These are phyloP conservation scores for Pseudomugil gertrudae DNA, from an alignment of 2,797 vertebrate species.

Conservation along the genomic window DNA sequence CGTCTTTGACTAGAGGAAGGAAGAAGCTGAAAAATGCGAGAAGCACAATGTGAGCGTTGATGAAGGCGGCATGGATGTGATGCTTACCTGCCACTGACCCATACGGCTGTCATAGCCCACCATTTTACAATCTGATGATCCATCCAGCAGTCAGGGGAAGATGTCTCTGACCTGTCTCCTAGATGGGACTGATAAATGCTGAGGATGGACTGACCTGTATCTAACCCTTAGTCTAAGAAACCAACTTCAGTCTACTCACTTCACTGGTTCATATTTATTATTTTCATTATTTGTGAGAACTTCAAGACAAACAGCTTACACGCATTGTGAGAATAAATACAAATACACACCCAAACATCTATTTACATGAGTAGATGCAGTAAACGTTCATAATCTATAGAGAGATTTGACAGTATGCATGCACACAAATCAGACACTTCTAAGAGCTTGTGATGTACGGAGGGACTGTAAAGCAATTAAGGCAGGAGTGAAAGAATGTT, in stretches of 20 bases:
- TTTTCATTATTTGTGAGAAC: slow-evolving; percentile 59
- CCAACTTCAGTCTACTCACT: slow-evolving; percentile 8
- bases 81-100: slow-evolving; percentile 77
- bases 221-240: slow-evolving; percentile 54
- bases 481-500: slow-evolving; percentile 38
- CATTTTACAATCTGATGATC: slow-evolving; percentile 62
- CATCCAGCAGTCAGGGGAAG: slow-evolving; percentile 54
- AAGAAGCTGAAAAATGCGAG: slow-evolving; percentile 74
- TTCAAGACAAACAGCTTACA: slow-evolving; percentile 55
- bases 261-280: slow-evolving; percentile 39
- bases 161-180: slow-evolving; percentile 64
- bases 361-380: slow-evolving; percentile 65
- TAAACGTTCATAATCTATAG: slow-evolving; percentile 46
- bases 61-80: slow-evolving; percentile 69
- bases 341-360: slow-evolving; percentile 60
- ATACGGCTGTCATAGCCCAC: slow-evolving; percentile 67
- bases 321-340: slow-evolving; percentile 74
- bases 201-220: slow-evolving; percentile 67
- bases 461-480: slow-evolving; percentile 41
- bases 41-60: slow-evolving; percentile 80
- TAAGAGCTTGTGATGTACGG: slow-evolving; percentile 25
- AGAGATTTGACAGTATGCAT: slow-evolving; percentile 43
- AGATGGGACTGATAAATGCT: slow-evolving; percentile 65
- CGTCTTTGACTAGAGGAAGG: slow-evolving; percentile 60
- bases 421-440: slow-evolving; percentile 26